Evolutionary conservation across 2,888 invertebrate species (phyloP), one percentile per base, ranked within the genome.

Genomic region (Patella caerulea): DNA sequence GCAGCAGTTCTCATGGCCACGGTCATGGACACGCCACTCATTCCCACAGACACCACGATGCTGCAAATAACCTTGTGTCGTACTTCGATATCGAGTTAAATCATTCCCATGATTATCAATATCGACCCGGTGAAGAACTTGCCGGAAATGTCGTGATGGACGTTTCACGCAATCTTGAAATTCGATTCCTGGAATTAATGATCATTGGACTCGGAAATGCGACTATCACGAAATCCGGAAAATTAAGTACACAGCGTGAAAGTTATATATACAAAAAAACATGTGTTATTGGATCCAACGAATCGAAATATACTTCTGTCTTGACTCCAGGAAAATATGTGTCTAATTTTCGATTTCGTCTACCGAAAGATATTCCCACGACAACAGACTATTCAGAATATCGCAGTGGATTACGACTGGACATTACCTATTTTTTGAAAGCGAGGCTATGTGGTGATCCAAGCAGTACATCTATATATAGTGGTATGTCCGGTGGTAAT

Each of bases 241-340:
- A 82, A 55, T 77, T 82, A 9, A 83, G 84, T 24, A 80, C 83
- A 0, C 78, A 82, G 11, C 82, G 83, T 72, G 90, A 90, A 79
- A 83, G 84, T 1, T 87, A 89, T 69, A 75, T 90, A 12, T 82
- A 82, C 72, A 90, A 90, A 79, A 79, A 87, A 55, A 87, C 86
- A 0, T 83, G 85, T 71, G 78, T 90, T 5, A 86, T 90, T 55
- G 89, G 89, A 11, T 84, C 87, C 0, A 81, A 85, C 5, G 86
- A 88, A 52, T 85, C 84, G 0, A 73, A 79, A 45, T 86, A 85
- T 85, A 84, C 82, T 15, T 85, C 86, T 1, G 78, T 90, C 29
- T 84, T 88, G 19, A 86, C 86, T 2, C 86, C 88, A 0, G 90
- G 90, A 7, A 84, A 86, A 71, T 90, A 90, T 81, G 85, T 86